phyloP scores from a whole-genome alignment of 2,113 vertebrate genomes.

The Brachirus orientalis region DNA sequence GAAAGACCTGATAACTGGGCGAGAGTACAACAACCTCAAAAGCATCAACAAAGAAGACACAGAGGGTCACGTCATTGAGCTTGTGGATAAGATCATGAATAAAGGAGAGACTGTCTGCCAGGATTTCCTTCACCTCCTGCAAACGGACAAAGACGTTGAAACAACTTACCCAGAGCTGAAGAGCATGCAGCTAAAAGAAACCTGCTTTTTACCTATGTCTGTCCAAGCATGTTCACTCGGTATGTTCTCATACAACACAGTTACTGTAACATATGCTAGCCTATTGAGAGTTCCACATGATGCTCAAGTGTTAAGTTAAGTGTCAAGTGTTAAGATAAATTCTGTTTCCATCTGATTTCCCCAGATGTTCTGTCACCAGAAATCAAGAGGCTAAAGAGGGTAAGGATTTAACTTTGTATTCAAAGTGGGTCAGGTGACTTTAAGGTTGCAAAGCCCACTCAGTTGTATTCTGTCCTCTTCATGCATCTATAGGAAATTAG shows the following conservation, averaged over 20 bases:
- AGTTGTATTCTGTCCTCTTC: too few species aligned
- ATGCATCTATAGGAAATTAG: too few species aligned
- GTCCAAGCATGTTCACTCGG: slow-evolving; percentile 15
- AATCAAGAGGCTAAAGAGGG: slow-evolving; percentile 7
- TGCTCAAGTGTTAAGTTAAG: not conserved
- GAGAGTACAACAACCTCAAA: slow-evolving; percentile 71
- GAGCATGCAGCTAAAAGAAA: not conserved
- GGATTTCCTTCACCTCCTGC: slow-evolving; percentile 64
- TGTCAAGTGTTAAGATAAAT: not conserved
- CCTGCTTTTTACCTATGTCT: rapidly evolving
- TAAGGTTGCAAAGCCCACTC: too few species aligned
- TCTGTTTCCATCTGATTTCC: slow-evolving; percentile 23
- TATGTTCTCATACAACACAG: not conserved
- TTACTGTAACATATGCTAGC: too few species aligned
- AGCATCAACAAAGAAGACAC: slow-evolving; percentile 8
- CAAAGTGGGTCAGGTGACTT: too few species aligned
- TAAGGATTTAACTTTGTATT: not conserved
- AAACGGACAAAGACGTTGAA: slow-evolving; percentile 27
- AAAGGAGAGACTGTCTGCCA: slow-evolving; percentile 62
- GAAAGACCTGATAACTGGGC: slow-evolving; percentile 12
- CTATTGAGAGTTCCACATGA: not conserved
- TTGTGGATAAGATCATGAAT: slow-evolving; percentile 71
- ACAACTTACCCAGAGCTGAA: slow-evolving; percentile 33
- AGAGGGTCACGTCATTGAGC: slow-evolving; percentile 23
- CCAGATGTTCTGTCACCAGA: slow-evolving; percentile 1